Conservation (phyloP, 2,113 vertebrate genomes). For the Balaeniceps rex region DNA sequence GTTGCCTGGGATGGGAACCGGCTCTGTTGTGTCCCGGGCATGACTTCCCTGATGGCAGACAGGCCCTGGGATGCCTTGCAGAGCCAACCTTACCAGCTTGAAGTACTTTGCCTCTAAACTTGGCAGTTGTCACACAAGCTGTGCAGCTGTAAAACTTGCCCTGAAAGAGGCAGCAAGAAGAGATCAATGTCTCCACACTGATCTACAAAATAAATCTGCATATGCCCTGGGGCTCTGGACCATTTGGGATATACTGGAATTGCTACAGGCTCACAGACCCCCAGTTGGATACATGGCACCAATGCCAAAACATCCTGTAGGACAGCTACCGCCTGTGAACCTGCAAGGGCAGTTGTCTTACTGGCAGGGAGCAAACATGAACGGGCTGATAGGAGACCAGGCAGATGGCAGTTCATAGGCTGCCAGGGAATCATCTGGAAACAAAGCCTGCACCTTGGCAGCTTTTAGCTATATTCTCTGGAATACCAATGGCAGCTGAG, state of each 20-base stretch:
- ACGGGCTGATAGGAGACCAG: not conserved
- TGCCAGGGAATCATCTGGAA: not conserved
- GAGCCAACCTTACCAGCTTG: not conserved
- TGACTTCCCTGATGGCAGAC: not conserved
- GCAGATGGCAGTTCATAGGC: not conserved
- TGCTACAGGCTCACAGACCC: not conserved
- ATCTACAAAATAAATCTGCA: not conserved
- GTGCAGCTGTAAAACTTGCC: not conserved
- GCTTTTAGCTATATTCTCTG: not conserved
- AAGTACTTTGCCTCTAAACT: not conserved
- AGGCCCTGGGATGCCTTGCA: not conserved
- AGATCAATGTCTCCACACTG: not conserved
- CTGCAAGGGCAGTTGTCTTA: not conserved
- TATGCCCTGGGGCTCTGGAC: not conserved
- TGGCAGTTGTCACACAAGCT: not conserved
- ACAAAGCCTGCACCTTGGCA: not conserved
- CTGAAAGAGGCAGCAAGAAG: not conserved
- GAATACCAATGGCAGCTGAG: not conserved
- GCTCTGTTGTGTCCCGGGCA: not conserved
- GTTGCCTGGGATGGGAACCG: not conserved
- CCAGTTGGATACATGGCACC: fast-evolving
- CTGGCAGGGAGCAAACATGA: not conserved
- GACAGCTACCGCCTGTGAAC: not conserved
- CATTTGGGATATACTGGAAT: not conserved
- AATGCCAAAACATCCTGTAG: not conserved